Evolutionary conservation across 2,888 invertebrate species (phyloP).

Genomic region (Synanthedon vespiformis): DNA sequence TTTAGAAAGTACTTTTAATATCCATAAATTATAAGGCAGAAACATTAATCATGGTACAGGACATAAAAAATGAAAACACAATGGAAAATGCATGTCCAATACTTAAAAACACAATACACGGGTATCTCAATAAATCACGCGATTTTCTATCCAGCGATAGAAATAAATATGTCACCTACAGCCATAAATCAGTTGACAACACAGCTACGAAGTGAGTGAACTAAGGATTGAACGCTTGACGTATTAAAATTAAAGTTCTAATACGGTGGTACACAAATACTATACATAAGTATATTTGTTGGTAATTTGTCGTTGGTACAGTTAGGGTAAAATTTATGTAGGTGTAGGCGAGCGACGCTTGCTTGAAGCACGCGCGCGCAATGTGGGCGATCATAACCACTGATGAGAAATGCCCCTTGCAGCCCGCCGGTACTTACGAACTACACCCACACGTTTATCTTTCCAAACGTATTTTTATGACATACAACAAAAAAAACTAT

Average conservation of each 20-base stretch:
- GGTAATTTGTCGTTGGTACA: slow-evolving; percentile 56
- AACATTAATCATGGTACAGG: too few species aligned
- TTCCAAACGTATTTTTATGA: slow-evolving; percentile 29
- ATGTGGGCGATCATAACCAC: slow-evolving; percentile 48
- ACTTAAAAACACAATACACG: too few species aligned
- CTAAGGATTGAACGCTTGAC: background rate
- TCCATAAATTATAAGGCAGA: too few species aligned
- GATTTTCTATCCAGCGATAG: background rate
- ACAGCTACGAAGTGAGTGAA: background rate
- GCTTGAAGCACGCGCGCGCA: slow-evolving; percentile 22
- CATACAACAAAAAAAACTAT: slow-evolving; percentile 28
- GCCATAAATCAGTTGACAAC: background rate
- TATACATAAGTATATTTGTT: too few species aligned
- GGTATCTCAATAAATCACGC: background rate
- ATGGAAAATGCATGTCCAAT: too few species aligned
- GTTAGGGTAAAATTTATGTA: slow-evolving; percentile 55
- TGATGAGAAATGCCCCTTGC: slow-evolving; percentile 44
- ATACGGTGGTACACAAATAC: slow-evolving; percentile 27
- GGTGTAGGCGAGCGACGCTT: slow-evolving; percentile 46
- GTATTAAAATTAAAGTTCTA: slow-evolving; percentile 38
- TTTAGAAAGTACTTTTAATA: too few species aligned
- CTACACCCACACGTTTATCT: slow-evolving; percentile 31
- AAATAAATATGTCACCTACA: background rate
- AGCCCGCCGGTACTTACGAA: slow-evolving; percentile 15
- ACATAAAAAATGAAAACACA: too few species aligned